These are phyloP conservation scores for Hippocampus abdominalis DNA, from an alignment of 2,113 vertebrate genomes.

Conservation along the genomic window DNA sequence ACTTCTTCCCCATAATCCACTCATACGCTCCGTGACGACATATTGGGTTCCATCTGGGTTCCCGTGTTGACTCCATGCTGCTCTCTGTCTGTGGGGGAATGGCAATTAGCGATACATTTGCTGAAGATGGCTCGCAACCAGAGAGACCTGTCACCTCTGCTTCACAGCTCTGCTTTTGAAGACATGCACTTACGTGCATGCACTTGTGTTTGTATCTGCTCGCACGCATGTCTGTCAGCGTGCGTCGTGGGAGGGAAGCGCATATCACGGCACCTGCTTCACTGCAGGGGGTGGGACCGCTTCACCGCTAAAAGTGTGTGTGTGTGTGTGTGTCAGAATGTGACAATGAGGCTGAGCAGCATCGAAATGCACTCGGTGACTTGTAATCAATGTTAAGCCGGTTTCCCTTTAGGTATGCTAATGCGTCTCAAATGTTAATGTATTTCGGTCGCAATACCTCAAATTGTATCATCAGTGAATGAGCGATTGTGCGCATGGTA, in stretches of 20 bases:
- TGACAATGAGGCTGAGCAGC: conserved; percentile 46
- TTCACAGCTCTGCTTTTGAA: conserved; percentile 61
- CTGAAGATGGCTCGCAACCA: conserved; percentile 66
- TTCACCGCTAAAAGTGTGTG: conserved; percentile 24
- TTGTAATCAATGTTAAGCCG: conserved; percentile 61
- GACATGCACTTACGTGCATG: conserved; percentile 15
- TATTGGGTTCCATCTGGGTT: conserved; percentile 52
- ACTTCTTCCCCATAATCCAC: conserved; percentile 1
- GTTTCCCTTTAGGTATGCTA: conserved; percentile 53
- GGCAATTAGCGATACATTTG: conserved; percentile 70
- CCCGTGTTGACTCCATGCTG: conserved; percentile 47
- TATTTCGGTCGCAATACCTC: conserved; percentile 42
- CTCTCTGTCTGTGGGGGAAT: conserved; percentile 51
- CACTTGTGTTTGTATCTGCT: not conserved
- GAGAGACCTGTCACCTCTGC: conserved; percentile 65
- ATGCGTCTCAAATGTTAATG: conserved; percentile 65
- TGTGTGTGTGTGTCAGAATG: conserved; percentile 4
- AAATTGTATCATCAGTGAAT: conserved; percentile 51
- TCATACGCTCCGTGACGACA: conserved; percentile 36
- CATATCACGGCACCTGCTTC: conserved; percentile 57
- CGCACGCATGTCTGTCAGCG: conserved; percentile 27
- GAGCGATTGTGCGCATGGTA: conserved; percentile 26
- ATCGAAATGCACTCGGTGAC: conserved; percentile 51
- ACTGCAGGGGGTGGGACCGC: conserved; percentile 45
- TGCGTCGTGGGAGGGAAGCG: conserved; percentile 29